A percentile compares a stretch with the other conserved stretches of the same genome.
Evolutionary conservation across 2,113 vertebrate genomes (phyloP).

Genomic region (Genyomyrus donnyi): DNA sequence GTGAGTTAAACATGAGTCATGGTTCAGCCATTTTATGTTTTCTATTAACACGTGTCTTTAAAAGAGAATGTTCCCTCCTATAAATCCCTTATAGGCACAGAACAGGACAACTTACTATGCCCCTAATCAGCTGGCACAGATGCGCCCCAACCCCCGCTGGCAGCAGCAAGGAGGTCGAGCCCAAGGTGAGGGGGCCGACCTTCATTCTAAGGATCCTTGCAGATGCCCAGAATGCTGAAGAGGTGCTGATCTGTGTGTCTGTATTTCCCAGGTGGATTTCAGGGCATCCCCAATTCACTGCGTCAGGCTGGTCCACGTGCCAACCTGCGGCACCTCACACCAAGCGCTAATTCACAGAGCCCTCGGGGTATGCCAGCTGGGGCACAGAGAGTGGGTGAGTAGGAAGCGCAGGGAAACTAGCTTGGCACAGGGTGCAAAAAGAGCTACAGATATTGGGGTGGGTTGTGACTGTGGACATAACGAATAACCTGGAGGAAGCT

Average conservation of each 20-base stretch:
- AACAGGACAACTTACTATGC: slow-evolving; percentile 94
- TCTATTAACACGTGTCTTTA: background rate
- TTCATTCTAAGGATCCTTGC: background rate
- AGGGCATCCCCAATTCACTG: slow-evolving; percentile 82
- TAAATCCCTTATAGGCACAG: slow-evolving; percentile 70
- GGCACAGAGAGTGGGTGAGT: slow-evolving; percentile 50
- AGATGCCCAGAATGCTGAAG: background rate
- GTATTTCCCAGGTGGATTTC: slow-evolving; percentile 65
- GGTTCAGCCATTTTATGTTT: background rate
- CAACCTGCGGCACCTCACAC: slow-evolving; percentile 78
- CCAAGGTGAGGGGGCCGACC: slow-evolving; percentile 66
- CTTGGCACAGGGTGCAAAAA: background rate
- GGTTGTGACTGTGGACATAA: background rate
- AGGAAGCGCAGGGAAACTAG: background rate
- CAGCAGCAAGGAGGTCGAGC: slow-evolving; percentile 89
- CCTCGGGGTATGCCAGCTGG: slow-evolving; percentile 75
- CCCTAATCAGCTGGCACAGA: slow-evolving; percentile 90
- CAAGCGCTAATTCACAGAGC: slow-evolving; percentile 65
- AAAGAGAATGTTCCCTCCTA: background rate
- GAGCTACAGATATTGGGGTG: background rate
- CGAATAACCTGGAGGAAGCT: background rate
- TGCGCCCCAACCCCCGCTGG: slow-evolving; percentile 93
- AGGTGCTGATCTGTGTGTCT: background rate
- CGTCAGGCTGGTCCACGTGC: slow-evolving; percentile 88
- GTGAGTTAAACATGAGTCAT: slow-evolving; percentile 49